A percentile compares a stretch with the other conserved stretches of the same genome.
These are phyloP conservation scores for Caenorhabditis parvicauda DNA, from an alignment of 2,888 invertebrate species.

Conservation along the genomic window DNA sequence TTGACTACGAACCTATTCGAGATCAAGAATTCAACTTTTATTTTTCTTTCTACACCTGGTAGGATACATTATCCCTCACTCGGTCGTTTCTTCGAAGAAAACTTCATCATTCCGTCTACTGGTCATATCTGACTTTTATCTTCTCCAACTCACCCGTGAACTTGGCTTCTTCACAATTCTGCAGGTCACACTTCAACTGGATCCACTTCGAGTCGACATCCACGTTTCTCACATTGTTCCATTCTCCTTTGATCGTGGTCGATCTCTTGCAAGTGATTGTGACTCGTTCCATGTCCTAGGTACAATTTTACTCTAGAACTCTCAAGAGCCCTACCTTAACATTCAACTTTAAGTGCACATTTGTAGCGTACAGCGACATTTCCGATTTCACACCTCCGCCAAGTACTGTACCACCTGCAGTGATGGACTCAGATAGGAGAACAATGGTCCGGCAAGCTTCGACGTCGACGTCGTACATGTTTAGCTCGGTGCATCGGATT, in stretches of 20 bases:
- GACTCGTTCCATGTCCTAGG: constrained; percentile 13
- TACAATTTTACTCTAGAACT: too few relatives aligned
- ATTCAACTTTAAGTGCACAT: constrained; percentile 19
- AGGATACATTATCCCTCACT: too few relatives aligned
- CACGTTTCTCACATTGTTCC: constrained; percentile 9
- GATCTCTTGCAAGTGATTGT: constrained; percentile 19
- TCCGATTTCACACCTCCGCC: too few relatives aligned
- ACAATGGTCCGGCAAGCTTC: constrained; percentile 24
- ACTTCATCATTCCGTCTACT: too few relatives aligned
- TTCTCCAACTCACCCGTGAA: constrained; percentile 5
- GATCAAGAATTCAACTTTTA: too few relatives aligned
- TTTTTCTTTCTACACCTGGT: too few relatives aligned
- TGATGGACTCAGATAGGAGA: constrained; percentile 26
- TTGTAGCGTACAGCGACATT: constrained; percentile 15
- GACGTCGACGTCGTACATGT: constrained; percentile 21
- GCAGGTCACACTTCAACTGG: constrained; percentile 12
- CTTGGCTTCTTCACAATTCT: background rate
- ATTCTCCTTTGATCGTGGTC: constrained; percentile 14
- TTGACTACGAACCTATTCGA: too few relatives aligned
- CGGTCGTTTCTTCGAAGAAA: too few relatives aligned
- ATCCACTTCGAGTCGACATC: constrained; percentile 32
- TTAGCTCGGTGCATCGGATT: constrained; percentile 28
- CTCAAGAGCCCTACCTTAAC: too few relatives aligned
- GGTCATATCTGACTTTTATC: too few relatives aligned
- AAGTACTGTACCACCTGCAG: constrained; percentile 16